phyloP scores from a whole-genome alignment of 2,113 vertebrate genomes.

The Archilochus colubris region DNA sequence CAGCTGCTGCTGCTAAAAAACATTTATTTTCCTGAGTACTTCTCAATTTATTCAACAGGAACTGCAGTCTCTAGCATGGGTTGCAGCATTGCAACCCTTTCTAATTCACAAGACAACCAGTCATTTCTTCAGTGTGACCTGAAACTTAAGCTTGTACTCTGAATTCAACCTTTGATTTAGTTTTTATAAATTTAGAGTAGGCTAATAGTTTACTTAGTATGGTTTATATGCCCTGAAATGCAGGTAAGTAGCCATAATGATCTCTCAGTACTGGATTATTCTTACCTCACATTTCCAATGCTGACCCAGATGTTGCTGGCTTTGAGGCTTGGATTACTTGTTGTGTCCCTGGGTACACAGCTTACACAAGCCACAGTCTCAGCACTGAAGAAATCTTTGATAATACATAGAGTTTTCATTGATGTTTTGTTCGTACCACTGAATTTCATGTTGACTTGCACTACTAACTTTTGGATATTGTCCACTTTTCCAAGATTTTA shows the following conservation, averaged over 20 bases:
- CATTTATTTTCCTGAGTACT: background rate
- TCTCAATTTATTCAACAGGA: background rate
- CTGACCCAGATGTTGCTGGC: background rate
- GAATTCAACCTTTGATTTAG: background rate
- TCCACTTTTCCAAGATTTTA: background rate
- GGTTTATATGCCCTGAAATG: background rate
- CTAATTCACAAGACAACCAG: background rate
- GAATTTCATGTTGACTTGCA: background rate
- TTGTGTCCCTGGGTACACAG: fast-evolving
- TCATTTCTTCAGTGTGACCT: background rate
- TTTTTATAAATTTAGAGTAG: background rate
- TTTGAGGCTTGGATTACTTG: background rate
- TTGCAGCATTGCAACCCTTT: background rate
- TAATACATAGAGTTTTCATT: background rate
- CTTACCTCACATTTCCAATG: background rate
- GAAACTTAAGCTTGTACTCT: background rate
- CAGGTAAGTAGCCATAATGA: background rate
- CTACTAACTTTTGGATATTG: background rate
- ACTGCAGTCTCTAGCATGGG: background rate
- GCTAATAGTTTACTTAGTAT: background rate
- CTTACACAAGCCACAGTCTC: background rate
- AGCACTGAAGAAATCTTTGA: background rate
- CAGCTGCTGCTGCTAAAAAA: background rate
- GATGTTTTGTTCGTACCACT: background rate
- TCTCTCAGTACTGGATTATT: background rate